A percentile compares a stretch with the other conserved stretches of the same genome.
These are phyloP conservation scores for Hestina assimilis DNA, from an alignment of 1,140 invertebrate genomes.

Conservation along the genomic window DNA sequence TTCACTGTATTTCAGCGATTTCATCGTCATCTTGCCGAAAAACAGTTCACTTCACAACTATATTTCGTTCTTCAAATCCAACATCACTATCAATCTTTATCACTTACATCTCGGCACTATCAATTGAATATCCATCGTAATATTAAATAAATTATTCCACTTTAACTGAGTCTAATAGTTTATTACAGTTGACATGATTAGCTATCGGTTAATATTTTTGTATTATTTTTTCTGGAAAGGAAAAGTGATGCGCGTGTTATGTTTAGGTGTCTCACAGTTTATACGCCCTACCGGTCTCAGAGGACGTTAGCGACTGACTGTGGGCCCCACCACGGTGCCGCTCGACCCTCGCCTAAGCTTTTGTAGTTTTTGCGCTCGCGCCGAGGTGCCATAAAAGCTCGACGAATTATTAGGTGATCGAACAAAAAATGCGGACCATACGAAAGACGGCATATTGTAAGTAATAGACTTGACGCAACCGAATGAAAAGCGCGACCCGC, in stretches of 20 bases:
- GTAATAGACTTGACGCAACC: conserved; percentile 61
- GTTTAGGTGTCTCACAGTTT: conserved; percentile 10
- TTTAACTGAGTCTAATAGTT: conserved; percentile 23
- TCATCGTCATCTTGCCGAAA: conserved; percentile 73
- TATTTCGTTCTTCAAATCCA: conserved; percentile 41
- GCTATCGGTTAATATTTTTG: background rate
- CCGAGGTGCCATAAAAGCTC: conserved; percentile 72
- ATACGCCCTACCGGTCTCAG: conserved; percentile 25
- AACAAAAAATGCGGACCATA: conserved; percentile 64
- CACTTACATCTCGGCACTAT: conserved; percentile 66
- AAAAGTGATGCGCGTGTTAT: conserved; percentile 3
- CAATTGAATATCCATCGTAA: conserved; percentile 32
- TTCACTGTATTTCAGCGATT: conserved; percentile 76
- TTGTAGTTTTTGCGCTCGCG: conserved; percentile 72
- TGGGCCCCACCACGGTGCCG: conserved; percentile 30
- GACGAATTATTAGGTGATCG: conserved; percentile 66
- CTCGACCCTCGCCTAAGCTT: conserved; percentile 59
- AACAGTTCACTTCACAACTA: conserved; percentile 63
- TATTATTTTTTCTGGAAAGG: conserved; percentile 33
- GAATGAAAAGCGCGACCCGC: conserved; percentile 47
- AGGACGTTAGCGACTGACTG: conserved; percentile 48
- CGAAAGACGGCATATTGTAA: conserved; percentile 57
- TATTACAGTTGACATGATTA: conserved; percentile 9
- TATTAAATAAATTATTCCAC: conserved; percentile 26
- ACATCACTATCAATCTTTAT: conserved; percentile 58